Evolutionary conservation across 2,888 invertebrate genomes (phyloP).

Genomic region (Microplitis manilae): DNA sequence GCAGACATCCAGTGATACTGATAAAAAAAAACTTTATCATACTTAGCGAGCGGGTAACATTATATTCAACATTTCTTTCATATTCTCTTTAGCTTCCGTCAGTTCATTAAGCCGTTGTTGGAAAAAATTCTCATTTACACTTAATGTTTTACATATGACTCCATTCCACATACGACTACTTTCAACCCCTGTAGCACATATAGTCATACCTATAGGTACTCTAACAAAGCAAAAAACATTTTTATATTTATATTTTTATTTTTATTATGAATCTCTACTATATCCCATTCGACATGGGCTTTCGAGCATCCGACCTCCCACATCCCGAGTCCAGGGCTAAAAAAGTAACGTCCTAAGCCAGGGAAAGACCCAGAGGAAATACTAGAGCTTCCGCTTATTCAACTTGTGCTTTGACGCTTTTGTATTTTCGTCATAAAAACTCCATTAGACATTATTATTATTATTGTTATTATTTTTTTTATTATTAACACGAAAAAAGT

Average conservation of each 20-base stretch:
- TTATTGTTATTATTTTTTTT: constrained; percentile 1
- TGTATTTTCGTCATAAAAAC: neutral
- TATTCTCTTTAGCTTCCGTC: constrained; percentile 48
- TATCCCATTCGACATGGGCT: constrained; percentile 30
- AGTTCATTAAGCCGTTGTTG: constrained; percentile 38
- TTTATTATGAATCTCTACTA: constrained; percentile 15
- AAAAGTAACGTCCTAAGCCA: constrained; percentile 12
- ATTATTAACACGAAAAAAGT: neutral
- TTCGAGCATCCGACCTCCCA: constrained; percentile 18
- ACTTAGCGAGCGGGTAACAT: constrained; percentile 60
- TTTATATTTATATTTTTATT: constrained; percentile 5
- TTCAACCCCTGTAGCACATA: neutral
- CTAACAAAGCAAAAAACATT: neutral
- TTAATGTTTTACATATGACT: neutral
- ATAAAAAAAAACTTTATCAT: constrained; percentile 54
- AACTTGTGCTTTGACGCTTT: constrained; percentile 15
- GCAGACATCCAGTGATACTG: neutral
- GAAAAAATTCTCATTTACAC: constrained; percentile 22
- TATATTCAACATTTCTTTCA: constrained; percentile 66
- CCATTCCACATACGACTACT: neutral
- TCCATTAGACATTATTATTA: constrained; percentile 14
- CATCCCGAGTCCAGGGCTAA: constrained; percentile 19
- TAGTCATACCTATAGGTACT: neutral
- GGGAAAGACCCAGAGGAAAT: neutral
- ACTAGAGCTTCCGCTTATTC: constrained; percentile 7